phyloP scores from a whole-genome alignment of 2,888 invertebrate genomes.

The Sylvicola cinctus region DNA sequence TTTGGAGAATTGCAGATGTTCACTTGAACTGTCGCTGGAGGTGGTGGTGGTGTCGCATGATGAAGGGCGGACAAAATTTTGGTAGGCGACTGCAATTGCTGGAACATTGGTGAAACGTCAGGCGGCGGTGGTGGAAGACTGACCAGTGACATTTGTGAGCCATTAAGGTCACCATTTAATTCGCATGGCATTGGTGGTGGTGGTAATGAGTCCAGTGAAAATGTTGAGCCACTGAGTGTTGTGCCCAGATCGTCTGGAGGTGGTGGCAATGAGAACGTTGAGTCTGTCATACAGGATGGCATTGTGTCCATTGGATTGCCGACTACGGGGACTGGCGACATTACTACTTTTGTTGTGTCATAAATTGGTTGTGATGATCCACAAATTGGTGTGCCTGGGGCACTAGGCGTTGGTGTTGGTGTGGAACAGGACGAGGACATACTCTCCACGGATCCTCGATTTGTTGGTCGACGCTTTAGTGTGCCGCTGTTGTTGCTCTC shows the following conservation, averaged over 20 bases:
- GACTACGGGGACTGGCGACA: neutral
- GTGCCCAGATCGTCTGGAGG: constrained; percentile 29
- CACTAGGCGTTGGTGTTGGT: constrained; percentile 16
- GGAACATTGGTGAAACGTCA: constrained; percentile 21
- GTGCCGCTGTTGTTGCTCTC: constrained; percentile 26
- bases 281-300: constrained; percentile 26
- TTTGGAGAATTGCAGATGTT: constrained; percentile 8
- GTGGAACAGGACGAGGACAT: constrained; percentile 22
- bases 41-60: constrained; percentile 2
- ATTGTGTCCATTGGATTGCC: constrained; percentile 10
- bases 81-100: neutral
- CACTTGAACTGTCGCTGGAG: constrained; percentile 5
- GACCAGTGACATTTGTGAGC: constrained; percentile 45
- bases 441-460: constrained; percentile 19
- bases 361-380: neutral
- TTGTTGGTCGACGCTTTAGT: constrained; percentile 19
- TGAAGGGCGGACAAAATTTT: neutral
- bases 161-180: constrained; percentile 26
- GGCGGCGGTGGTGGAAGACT: constrained; percentile 59
- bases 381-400: constrained; percentile 17
- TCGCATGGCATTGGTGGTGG: constrained; percentile 46
- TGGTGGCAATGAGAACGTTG: constrained; percentile 40
- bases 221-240: constrained; percentile 47
- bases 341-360: neutral
- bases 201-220: constrained; percentile 61